A percentile compares a stretch with the other conserved stretches of the same genome.
These are phyloP conservation scores for Aphelenchoides besseyi DNA, from an alignment of 1,140 invertebrate genomes.

Conservation along the genomic window DNA sequence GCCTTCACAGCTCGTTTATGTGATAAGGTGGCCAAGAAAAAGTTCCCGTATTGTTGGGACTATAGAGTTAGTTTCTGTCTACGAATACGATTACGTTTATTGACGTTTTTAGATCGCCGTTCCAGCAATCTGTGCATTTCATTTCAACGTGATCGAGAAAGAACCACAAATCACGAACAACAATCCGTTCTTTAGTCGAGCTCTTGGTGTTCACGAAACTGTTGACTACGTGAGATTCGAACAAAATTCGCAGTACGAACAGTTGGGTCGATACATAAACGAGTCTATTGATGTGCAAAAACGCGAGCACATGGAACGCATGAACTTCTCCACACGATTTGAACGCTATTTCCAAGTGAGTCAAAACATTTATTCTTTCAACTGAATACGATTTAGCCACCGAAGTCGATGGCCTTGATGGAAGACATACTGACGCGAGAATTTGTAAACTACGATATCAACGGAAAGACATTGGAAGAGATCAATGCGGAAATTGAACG, in stretches of 20 bases:
- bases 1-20: background rate
- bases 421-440: background rate
- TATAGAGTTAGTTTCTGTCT: background rate
- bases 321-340: background rate
- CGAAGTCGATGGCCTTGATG: no score
- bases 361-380: no score
- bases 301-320: background rate
- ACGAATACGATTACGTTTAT: background rate
- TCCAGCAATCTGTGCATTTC: slow-evolving; percentile 13
- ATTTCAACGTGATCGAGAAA: slow-evolving; percentile 10
- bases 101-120: background rate
- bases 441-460: background rate
- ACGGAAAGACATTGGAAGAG: background rate
- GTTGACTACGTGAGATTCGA: background rate
- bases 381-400: no score
- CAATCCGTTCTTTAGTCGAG: slow-evolving; percentile 7
- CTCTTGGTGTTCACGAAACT: background rate
- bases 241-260: background rate
- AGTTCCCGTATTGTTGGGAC: slow-evolving; percentile 2
- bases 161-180: background rate
- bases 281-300: background rate
- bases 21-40: background rate
- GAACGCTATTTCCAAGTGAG: background rate
- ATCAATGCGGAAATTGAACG: background rate
- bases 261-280: background rate